Evolutionary conservation across 2,888 invertebrate genomes (phyloP), one percentile per base, ranked within the genome.

Genomic region (Acleris laterana): DNA sequence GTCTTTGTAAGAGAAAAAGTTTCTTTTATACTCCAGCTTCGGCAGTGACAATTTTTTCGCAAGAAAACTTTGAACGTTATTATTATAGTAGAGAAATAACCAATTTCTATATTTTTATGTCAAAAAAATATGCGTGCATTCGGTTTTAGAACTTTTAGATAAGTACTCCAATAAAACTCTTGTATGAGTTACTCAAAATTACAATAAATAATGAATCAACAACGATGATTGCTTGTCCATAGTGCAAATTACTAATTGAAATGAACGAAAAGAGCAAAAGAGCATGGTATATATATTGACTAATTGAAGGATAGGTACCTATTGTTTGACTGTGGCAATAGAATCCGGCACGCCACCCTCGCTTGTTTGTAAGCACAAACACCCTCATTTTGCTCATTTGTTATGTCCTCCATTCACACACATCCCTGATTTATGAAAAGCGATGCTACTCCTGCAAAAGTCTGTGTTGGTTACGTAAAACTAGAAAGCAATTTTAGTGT

Each of bases 21-120:
- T 69, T 67, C 60, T 68, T 71, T 70, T 70, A 69, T 66, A 67
- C 66, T 70, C 63, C 69, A 74, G 71, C 71, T 75, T 67, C 53
- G 68, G 61, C 72, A 70, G 70, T 72, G 70, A 70, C 68, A 70
- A 68, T 69, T 71, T 61, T 32, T 51, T 70, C 63, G 70, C 70
- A 62, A 71, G 68, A 71, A 72, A 76, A 75, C 72, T 76, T 74
- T 67, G 68, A 70, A 71, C 65, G 69, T 69, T 72, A 58, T 69
- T 72, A 58, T 60, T 42, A 49, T 55, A 42, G 53, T n/a, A n/a
- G 22, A 64, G 48, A 38, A 13, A 62, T 57, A 62, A 66, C 61
- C 62, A 66, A 62, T 25, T 28, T 60, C 57, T 42, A 60, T 51
- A 50, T 55, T 19, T 48, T 11, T 13, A 38, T 13, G 38, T 38